phyloP scores from a whole-genome alignment of 2,113 vertebrate genomes.

The Petroica traversi region DNA sequence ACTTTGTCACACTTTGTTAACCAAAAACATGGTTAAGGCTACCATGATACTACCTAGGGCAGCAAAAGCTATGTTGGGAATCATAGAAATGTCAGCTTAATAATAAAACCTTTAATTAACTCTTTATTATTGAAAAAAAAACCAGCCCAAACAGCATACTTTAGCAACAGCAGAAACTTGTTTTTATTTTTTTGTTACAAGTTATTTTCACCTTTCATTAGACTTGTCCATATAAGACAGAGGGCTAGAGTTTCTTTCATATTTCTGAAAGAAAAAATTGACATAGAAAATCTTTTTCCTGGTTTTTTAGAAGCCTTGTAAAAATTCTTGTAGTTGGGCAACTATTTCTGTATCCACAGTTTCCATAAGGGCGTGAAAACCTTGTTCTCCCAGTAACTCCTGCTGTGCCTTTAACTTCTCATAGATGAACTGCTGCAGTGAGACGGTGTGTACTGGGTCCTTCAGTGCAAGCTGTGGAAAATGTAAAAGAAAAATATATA shows the following conservation, averaged over 20 bases:
- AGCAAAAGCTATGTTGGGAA: background rate
- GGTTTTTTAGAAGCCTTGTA: conserved; percentile 82
- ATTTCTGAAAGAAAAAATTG: background rate
- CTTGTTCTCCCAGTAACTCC: conserved; percentile 85
- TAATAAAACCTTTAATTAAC: background rate
- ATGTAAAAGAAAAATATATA: conserved; percentile 28
- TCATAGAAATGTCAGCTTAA: background rate
- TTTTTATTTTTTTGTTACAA: conserved; percentile 24
- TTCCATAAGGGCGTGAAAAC: conserved; percentile 93
- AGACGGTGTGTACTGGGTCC: conserved; percentile 93
- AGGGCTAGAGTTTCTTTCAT: background rate
- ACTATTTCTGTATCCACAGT: conserved; percentile 94
- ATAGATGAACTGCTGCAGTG: conserved; percentile 91
- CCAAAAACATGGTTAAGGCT: background rate
- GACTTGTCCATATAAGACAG: background rate
- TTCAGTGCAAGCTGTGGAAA: conserved; percentile 86
- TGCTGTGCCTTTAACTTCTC: conserved; percentile 97
- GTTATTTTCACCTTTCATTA: conserved; percentile 24
- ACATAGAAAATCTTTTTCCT: background rate
- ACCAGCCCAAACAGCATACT: background rate
- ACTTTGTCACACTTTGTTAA: background rate
- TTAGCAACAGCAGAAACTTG: background rate
- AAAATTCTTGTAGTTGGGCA: conserved; percentile 91
- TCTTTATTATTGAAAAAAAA: background rate
- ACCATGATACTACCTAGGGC: background rate